Percentiles rank a stretch among this genome's conserved stretches.
These are phyloP conservation scores for Drosophila pectinifera DNA, from an alignment of 1,140 invertebrate species.

Conservation along the genomic window DNA sequence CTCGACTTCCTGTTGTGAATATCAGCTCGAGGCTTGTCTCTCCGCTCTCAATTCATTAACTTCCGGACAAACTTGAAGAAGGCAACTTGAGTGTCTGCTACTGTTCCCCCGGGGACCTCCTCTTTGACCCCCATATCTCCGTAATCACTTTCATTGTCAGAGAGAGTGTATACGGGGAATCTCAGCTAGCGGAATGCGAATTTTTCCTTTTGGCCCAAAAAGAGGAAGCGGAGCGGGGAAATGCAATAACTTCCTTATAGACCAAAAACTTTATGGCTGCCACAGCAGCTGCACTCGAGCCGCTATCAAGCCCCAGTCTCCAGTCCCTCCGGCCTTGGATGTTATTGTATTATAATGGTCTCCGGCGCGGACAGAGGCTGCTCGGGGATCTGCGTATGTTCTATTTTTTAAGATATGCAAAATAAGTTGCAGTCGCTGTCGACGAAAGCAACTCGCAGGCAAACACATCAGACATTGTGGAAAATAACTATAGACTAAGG, in stretches of 20 bases:
- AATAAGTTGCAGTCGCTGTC: slow-evolving; percentile 72
- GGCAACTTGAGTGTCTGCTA: slow-evolving; percentile 18
- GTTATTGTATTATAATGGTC: slow-evolving; percentile 63
- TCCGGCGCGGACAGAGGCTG: slow-evolving; percentile 41
- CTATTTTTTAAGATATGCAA: slow-evolving; percentile 76
- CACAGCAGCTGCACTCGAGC: slow-evolving; percentile 49
- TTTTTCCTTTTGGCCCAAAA: slow-evolving; percentile 23
- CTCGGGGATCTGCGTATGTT: slow-evolving; percentile 58
- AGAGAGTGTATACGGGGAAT: slow-evolving; percentile 1
- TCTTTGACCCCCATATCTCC: slow-evolving; percentile 19
- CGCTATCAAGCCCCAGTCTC: slow-evolving; percentile 28
- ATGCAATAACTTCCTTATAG: slow-evolving; percentile 55
- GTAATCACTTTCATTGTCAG: slow-evolving; percentile 37
- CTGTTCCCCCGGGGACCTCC: slow-evolving; percentile 13
- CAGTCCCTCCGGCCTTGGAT: slow-evolving; percentile 26
- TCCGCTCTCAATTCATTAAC: slow-evolving; percentile 32
- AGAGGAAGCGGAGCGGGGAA: slow-evolving; percentile 32
- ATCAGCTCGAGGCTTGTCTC: slow-evolving; percentile 10
- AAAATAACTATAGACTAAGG: slow-evolving; percentile 42
- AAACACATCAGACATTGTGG: slow-evolving; percentile 62
- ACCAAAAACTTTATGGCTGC: slow-evolving; percentile 54
- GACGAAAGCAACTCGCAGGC: slow-evolving; percentile 36
- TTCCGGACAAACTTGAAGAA: slow-evolving; percentile 22
- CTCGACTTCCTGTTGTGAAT: neutral
- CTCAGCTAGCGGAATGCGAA: slow-evolving; percentile 10